Base-by-base conservation (phyloP, 1,140 invertebrate genomes). In the Calliphora vicina region DNA sequence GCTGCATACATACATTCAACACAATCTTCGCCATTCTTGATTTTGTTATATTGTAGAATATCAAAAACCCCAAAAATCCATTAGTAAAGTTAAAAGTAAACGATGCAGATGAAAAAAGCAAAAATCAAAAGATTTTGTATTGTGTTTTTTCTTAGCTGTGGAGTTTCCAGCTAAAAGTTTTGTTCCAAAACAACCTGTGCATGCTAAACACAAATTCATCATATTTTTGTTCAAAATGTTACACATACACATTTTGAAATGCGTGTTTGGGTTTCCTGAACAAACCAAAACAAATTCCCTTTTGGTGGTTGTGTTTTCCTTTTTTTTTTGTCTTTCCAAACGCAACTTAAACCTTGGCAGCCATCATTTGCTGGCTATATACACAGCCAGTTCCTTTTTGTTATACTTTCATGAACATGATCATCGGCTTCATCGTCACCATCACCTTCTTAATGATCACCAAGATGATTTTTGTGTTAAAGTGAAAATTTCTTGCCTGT, bases 131-230 rank as follows among this genome's bases (percentile, higher is more conserved):
- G 10, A 23, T 67, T 67, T 67, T 35, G 35, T 35, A 35, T 35
- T 67, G 23, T 67, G 1, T 23, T 20, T 23, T 23, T 23, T 67
- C 25, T 67, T 67, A 67, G 61, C 20, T 67, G 61, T 20, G 25
- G 25, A 67, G 10, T n/a, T n/a, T n/a, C n/a, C 5, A 20, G 20
- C 0, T 12, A 67, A 35, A 67, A 67, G 50, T 61, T 61, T n/a
- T n/a, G 13, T 61, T 57, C 17, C 50, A 67, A 23, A 67, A 67
- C 23, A 67, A 67, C 61, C 61, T 67, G 61, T 67, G 61, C 61
- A 67, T 67, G 61, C 61, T 67, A 67, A 67, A 67, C 20, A 67
- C 61, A 67, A 67, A 67, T 67, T 67, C 61, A 67, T 67, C 61
- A 67, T 67, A 67, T 67, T 67, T 67, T 67, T 67, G 61, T 67